Conservation (phyloP, 2,797 vertebrate genomes). For the Brachyrhaphis roseni region DNA sequence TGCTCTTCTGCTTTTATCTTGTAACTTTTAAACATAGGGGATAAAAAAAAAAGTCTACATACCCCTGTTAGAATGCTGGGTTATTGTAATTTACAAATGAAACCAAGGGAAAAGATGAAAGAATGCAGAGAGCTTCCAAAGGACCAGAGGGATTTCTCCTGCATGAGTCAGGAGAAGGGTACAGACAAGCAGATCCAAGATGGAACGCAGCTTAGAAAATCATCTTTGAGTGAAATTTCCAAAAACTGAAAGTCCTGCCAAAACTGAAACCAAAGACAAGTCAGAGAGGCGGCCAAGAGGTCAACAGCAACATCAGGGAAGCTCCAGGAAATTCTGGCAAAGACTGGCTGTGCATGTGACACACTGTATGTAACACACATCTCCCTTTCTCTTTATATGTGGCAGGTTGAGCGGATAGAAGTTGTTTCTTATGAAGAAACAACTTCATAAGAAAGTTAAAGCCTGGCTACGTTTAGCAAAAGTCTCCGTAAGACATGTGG, state of each 20-base stretch:
- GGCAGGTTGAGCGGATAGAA: background rate
- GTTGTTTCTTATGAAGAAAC: background rate
- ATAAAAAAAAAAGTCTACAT: slow-evolving; percentile 4
- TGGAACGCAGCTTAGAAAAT: background rate
- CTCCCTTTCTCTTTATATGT: background rate
- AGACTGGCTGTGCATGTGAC: background rate
- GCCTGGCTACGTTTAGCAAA: background rate
- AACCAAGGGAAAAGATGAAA: background rate
- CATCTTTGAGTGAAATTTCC: background rate
- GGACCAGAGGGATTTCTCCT: background rate
- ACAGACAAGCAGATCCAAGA: background rate
- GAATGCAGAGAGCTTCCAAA: background rate
- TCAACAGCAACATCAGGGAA: background rate
- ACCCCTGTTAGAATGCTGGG: background rate
- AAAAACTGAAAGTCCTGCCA: background rate
- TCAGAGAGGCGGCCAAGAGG: background rate
- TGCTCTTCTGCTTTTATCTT: slow-evolving; percentile 52
- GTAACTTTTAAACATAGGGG: slow-evolving; percentile 40
- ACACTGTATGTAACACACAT: background rate
- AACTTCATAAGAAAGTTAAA: too few relatives aligned
- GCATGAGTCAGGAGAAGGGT: background rate
- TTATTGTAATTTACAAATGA: background rate
- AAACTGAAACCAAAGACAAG: background rate
- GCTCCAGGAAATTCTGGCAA: background rate
- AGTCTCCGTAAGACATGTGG: background rate